These are phyloP conservation scores for Rhizomys pruinosus DNA, from an alignment of 2,113 vertebrate species.

Conservation along the genomic window DNA sequence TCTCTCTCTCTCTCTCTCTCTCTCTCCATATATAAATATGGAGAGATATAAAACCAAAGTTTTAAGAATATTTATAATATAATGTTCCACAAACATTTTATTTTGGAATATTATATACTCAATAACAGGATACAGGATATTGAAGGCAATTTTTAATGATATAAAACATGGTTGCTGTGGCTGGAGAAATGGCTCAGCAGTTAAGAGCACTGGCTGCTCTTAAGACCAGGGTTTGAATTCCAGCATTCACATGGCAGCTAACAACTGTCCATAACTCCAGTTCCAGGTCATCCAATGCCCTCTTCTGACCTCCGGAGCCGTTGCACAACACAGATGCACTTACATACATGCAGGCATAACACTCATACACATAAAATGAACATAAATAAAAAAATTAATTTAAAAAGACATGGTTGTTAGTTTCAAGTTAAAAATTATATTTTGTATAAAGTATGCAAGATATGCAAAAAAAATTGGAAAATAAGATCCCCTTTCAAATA, in stretches of 20 bases:
- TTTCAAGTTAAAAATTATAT: conserved; percentile 17
- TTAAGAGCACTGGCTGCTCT: no score
- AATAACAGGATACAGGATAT: conserved; percentile 41
- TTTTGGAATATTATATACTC: conserved; percentile 48
- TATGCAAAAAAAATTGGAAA: background rate
- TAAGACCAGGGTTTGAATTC: no score
- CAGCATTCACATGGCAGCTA: no score
- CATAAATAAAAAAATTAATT: no score
- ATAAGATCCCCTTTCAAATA: background rate
- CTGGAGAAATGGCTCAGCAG: no score
- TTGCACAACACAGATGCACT: no score
- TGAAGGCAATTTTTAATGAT: background rate
- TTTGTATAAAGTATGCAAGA: background rate
- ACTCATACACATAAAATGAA: no score
- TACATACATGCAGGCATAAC: no score
- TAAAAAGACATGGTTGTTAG: background rate
- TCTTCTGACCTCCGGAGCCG: no score
- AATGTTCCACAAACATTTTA: background rate
- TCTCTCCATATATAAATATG: background rate
- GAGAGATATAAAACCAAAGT: background rate
- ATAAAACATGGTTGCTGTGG: background rate
- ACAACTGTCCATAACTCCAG: no score
- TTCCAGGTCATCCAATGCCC: no score
- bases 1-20: no score
- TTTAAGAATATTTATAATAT: background rate